Evolutionary conservation across 2,888 invertebrate genomes (phyloP).

Genomic region (Celastrina argiolus): DNA sequence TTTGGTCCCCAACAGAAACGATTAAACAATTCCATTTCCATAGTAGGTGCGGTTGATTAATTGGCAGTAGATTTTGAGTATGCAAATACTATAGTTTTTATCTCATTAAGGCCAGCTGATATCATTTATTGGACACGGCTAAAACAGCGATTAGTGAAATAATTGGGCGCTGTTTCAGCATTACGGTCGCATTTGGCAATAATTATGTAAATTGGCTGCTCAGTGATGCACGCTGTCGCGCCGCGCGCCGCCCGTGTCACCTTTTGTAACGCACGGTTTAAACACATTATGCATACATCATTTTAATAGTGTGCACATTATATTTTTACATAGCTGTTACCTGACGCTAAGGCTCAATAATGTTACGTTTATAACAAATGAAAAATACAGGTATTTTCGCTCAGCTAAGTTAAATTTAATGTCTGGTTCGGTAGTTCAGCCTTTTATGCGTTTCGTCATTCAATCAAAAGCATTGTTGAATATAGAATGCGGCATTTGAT

Average conservation of each 20-base stretch:
- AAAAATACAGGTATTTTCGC: no score
- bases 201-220: constrained; percentile 59
- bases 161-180: constrained; percentile 38
- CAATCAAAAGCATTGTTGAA: no score
- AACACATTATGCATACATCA: constrained; percentile 38
- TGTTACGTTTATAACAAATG: not conserved
- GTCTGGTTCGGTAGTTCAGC: no score
- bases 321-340: not conserved
- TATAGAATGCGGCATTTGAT: no score
- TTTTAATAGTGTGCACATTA: constrained; percentile 23
- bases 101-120: constrained; percentile 10
- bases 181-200: constrained; percentile 46
- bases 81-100: not conserved
- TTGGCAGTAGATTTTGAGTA: not conserved
- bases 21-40: no score
- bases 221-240: constrained; percentile 38
- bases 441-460: no score
- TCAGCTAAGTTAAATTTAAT: no score
- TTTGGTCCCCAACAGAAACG: no score
- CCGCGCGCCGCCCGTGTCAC: constrained; percentile 41
- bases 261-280: constrained; percentile 42
- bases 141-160: constrained; percentile 54
- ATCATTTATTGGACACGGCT: constrained; percentile 39
- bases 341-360: not conserved
- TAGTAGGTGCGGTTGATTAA: not conserved